Evolutionary conservation across 2,113 vertebrate genomes (phyloP), one percentile per base, ranked within the genome.

Genomic region (Rhinichthys klamathensis): DNA sequence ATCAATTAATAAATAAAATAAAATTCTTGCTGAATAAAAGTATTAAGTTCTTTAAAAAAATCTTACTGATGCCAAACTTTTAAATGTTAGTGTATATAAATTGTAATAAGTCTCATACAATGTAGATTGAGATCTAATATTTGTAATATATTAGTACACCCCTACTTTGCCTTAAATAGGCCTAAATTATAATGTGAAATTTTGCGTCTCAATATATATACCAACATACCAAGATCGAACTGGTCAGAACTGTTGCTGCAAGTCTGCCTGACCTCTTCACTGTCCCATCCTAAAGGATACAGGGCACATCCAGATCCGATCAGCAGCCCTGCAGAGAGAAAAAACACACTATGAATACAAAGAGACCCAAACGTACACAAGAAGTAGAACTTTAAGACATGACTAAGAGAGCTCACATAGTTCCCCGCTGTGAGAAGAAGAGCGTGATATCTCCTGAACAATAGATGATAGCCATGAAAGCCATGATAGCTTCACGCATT

Each of bases 271-370:
- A 99, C 96, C 90, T 99, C 98, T 92, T 99, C 97, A 38, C 98
- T 99, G 93, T 96, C 97, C 98, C 98, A 99, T 84, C 98, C 98
- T 93, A 99, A 90, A 27, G 98, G 97, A 87, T 99, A 99, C 67
- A 99, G 96, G 0, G 97, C 97, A 76, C 98, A 99, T 82, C 98
- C 98, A 5, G 98, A 97, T 51, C 97, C 97, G 0, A 99, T 97
- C 92, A 99, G 92, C 92, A 99, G 92, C 84, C 97, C 98, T 99
- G 91, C 3, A 54, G 4, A 51, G 30, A 79, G 21, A 80, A 38
- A 88, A 2, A 18, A 77, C 49, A 38, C 76, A 56, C 27, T 15
- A 30, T 77, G 15, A 77, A 56, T 61, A 25, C 56, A 21, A 79
- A 56, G 11, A 79, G 6, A 56, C 54, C 1, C 30, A 54, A 21